phyloP scores from a whole-genome alignment of 2,888 invertebrate species.

The Pristionchus exspectatus region DNA sequence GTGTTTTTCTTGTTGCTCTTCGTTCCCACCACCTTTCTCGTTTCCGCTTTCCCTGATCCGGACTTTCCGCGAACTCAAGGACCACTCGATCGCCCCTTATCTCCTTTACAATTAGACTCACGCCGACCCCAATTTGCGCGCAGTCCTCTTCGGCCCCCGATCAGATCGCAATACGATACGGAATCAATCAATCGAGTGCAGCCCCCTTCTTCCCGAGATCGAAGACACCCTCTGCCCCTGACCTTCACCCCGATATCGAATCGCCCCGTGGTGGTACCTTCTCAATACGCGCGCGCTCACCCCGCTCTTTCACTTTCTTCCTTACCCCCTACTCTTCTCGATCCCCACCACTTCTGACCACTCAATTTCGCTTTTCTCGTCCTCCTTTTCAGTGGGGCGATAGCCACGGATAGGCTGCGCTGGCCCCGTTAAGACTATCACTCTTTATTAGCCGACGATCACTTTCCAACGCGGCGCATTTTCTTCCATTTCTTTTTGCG shows the following conservation, averaged over 20 bases:
- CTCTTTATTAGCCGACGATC: conserved; percentile 7
- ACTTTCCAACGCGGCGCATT: background rate
- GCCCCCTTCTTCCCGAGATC: background rate
- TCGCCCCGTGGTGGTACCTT: conserved; percentile 27
- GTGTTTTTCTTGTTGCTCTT: background rate
- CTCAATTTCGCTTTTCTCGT: conserved; percentile 42
- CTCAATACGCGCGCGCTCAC: background rate
- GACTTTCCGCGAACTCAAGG: conserved; percentile 17
- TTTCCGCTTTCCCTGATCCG: background rate
- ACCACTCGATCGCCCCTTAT: conserved; percentile 4
- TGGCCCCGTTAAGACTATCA: background rate
- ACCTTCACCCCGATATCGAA: conserved; percentile 31
- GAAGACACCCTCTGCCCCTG: background rate
- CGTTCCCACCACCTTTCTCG: background rate
- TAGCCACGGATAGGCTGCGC: background rate
- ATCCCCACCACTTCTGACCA: conserved; percentile 20
- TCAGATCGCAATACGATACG: conserved; percentile 17
- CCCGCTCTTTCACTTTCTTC: conserved; percentile 18
- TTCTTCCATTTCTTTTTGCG: background rate
- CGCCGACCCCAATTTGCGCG: background rate
- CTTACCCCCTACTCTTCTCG: background rate
- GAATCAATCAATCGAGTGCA: conserved; percentile 46
- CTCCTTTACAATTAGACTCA: background rate
- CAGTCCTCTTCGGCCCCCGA: background rate
- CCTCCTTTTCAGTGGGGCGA: background rate